Evolutionary conservation across 1,140 invertebrate species (phyloP).

Genomic region (Dendroctonus valens): DNA sequence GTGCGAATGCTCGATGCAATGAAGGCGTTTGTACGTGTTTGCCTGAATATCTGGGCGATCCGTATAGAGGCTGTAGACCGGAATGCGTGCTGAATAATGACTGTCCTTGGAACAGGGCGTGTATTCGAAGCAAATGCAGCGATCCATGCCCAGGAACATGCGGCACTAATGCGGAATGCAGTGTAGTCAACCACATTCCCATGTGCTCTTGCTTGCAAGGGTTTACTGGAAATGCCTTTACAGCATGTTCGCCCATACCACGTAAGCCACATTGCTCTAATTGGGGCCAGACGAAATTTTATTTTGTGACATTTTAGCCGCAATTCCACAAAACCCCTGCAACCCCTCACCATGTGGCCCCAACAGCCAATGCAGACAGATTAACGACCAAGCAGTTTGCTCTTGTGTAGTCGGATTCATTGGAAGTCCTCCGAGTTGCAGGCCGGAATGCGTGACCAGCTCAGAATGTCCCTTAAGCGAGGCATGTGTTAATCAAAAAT

Average conservation of each 20-base stretch:
- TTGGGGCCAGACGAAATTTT: constrained; percentile 43
- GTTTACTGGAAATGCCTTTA: constrained; percentile 63
- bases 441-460: constrained; percentile 80
- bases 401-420: constrained; percentile 64
- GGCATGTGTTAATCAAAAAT: constrained; percentile 74
- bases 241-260: constrained; percentile 44
- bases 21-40: constrained; percentile 69
- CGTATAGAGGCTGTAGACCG: constrained; percentile 70
- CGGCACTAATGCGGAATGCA: constrained; percentile 66
- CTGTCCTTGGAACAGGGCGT: constrained; percentile 64
- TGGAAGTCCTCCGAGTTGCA: constrained; percentile 66
- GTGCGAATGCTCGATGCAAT: constrained; percentile 60
- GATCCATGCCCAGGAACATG: constrained; percentile 74
- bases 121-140: constrained; percentile 66
- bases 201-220: constrained; percentile 66
- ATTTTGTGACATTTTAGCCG: constrained; percentile 38
- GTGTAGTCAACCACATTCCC: constrained; percentile 63
- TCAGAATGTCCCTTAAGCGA: constrained; percentile 73
- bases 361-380: constrained; percentile 62
- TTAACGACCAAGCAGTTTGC: constrained; percentile 65
- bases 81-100: constrained; percentile 71
- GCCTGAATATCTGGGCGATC: constrained; percentile 68
- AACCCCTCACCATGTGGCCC: constrained; percentile 66
- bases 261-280: neutral
- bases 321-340: constrained; percentile 58